Evolutionary conservation across 2,888 invertebrate genomes (phyloP).

Genomic region (Harmothoe impar): DNA sequence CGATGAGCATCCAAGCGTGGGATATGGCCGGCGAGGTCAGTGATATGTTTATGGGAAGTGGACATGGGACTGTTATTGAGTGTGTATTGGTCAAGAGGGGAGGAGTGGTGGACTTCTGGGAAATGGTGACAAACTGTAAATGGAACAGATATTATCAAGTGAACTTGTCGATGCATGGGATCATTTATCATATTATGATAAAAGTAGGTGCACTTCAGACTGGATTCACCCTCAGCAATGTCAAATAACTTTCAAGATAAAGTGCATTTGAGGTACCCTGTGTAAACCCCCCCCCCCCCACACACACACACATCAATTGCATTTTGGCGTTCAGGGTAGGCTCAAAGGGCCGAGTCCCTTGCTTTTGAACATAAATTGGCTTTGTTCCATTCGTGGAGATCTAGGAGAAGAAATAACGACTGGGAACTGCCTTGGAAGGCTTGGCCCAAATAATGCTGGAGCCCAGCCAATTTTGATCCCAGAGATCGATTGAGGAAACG

Average conservation of each 20-base stretch:
- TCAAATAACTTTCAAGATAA: too few species aligned
- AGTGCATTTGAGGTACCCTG: too few species aligned
- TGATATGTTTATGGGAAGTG: not conserved
- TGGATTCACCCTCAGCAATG: too few species aligned
- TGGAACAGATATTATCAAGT: too few species aligned
- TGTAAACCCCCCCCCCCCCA: too few species aligned
- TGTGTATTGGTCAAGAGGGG: not conserved
- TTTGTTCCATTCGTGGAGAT: not conserved
- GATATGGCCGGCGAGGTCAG: not conserved
- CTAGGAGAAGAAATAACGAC: not conserved
- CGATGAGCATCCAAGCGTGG: not conserved
- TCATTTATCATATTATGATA: too few species aligned
- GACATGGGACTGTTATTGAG: not conserved
- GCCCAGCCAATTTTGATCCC: not conserved
- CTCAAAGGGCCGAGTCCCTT: too few species aligned
- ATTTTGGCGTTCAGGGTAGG: too few species aligned
- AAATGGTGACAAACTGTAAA: too few species aligned
- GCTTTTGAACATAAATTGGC: constrained; percentile 40
- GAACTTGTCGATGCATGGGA: too few species aligned
- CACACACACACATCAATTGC: too few species aligned
- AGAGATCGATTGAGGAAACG: not conserved
- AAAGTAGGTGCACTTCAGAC: too few species aligned
- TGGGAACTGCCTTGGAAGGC: not conserved
- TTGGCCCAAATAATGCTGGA: constrained; percentile 12
- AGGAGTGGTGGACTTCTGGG: not conserved